Percentiles rank a stretch among this genome's conserved stretches.
phyloP scores from a whole-genome alignment of 1,140 invertebrate species.

The Brachionus sp. region DNA sequence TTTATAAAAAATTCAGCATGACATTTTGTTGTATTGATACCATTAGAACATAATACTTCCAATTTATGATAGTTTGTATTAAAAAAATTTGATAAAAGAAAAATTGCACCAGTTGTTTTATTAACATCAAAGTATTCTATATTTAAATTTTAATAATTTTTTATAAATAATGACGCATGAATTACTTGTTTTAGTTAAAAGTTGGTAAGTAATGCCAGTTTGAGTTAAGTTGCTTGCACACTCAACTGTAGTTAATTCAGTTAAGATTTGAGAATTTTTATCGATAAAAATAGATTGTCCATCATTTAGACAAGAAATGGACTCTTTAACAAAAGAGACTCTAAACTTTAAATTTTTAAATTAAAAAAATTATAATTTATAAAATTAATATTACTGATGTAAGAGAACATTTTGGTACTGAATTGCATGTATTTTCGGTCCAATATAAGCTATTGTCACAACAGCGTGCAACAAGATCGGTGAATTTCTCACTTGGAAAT shows the following conservation, averaged over 20 bases:
- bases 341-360: not conserved
- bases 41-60: slow-evolving; percentile 12
- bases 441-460: slow-evolving; percentile 26
- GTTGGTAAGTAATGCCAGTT: not conserved
- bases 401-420: slow-evolving; percentile 17
- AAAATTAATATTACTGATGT: not conserved
- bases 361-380: not conserved
- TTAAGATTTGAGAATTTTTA: not conserved
- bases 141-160: not conserved
- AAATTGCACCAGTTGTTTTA: not conserved
- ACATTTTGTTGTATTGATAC: not conserved
- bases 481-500: not conserved
- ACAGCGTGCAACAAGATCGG: not conserved
- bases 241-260: not conserved
- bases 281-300: not conserved
- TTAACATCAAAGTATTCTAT: not conserved
- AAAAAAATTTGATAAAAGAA: not conserved
- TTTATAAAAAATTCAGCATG: not conserved
- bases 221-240: slow-evolving; percentile 11
- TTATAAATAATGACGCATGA: not conserved
- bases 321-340: not conserved
- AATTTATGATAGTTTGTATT: not conserved
- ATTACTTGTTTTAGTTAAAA: not conserved
- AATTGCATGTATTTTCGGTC: slow-evolving; percentile 24
- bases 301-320: slow-evolving; percentile 33